Conservation (phyloP, 1,140 invertebrate species). For the Rhopalosiphum maidis region DNA sequence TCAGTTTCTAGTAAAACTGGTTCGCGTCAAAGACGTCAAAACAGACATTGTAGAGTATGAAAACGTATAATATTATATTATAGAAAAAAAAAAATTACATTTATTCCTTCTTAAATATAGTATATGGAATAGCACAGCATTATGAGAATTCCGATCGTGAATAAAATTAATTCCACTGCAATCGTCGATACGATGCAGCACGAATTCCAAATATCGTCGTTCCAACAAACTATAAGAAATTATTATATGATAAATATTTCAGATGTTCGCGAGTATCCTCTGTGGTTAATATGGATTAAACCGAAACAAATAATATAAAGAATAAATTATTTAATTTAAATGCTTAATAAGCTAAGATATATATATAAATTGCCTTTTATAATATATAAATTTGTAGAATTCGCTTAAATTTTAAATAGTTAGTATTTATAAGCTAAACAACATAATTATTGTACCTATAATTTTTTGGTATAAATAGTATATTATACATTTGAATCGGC, state of each 20-base stretch:
- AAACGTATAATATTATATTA: neutral
- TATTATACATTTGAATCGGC: neutral
- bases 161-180: neutral
- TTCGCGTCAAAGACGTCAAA: constrained; percentile 1
- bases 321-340: neutral
- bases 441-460: neutral
- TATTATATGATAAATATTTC: neutral
- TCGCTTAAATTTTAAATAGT: neutral
- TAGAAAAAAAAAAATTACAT: neutral
- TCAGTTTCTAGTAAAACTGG: constrained; percentile 16
- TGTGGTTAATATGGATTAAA: neutral
- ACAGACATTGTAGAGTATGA: neutral
- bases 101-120: neutral
- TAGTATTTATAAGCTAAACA: neutral
- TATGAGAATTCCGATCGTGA: neutral
- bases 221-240: neutral
- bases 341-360: neutral
- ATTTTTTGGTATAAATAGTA: neutral
- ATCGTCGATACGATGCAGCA: neutral
- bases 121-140: neutral
- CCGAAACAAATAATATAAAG: neutral
- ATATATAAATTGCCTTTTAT: neutral
- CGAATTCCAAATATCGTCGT: neutral
- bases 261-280: neutral
- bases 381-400: neutral